Evolutionary conservation across 92 coral and sea anemone species (phyloP).

Genomic region (Diadumene lineata): DNA sequence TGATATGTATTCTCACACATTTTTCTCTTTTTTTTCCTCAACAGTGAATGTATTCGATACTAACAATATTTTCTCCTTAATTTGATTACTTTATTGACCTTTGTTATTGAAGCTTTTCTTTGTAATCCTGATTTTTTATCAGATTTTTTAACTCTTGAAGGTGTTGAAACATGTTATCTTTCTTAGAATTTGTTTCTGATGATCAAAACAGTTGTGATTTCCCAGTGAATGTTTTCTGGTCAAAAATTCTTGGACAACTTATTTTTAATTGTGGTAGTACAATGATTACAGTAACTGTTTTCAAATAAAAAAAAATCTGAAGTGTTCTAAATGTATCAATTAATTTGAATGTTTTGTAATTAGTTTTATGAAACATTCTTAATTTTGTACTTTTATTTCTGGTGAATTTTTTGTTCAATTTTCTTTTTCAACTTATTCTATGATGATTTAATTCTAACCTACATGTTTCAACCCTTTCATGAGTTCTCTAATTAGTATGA

Average conservation of each 20-base stretch:
- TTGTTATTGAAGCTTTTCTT: background rate
- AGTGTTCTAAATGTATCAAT: too few relatives aligned
- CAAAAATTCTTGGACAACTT: background rate
- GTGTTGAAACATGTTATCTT: background rate
- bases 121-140: too few relatives aligned
- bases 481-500: background rate
- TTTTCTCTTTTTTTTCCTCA: conserved; percentile 18
- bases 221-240: background rate
- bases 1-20: conserved; percentile 9
- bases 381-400: background rate
- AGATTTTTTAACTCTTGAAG: too few relatives aligned
- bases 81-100: background rate
- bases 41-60: conserved; percentile 20
- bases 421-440: background rate
- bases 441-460: background rate
- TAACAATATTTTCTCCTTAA: background rate
- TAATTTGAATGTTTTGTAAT: too few relatives aligned
- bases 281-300: background rate
- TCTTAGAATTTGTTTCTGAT: background rate
- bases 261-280: background rate
- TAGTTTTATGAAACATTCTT: background rate
- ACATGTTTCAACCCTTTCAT: background rate
- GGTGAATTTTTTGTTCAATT: background rate
- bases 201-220: background rate
- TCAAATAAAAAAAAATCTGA: too few relatives aligned